Conservation (phyloP, 2,113 vertebrate genomes). For the Microcebus jonahi region DNA sequence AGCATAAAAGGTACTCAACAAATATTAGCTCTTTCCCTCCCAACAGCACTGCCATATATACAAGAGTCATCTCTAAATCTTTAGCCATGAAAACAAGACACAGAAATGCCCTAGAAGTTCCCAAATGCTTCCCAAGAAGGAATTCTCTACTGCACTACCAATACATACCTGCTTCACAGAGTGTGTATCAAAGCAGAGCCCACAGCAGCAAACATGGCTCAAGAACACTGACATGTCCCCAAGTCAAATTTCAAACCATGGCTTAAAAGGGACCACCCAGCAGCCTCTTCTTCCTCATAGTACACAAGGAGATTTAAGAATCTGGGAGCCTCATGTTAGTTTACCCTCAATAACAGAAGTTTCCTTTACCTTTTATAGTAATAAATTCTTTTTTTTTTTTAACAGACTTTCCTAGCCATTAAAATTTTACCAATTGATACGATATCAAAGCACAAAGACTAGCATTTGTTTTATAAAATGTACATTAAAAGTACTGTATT, state of each 20-base stretch:
- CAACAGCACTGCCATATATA: background rate
- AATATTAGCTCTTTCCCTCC: conserved; percentile 13
- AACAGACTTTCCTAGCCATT: conserved; percentile 18
- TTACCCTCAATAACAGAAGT: background rate
- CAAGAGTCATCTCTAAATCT: conserved; percentile 10
- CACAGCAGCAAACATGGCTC: background rate
- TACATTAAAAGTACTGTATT: conserved; percentile 48
- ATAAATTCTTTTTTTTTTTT: background rate
- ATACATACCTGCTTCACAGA: background rate
- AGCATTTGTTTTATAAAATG: conserved; percentile 54
- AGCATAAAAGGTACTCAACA: background rate
- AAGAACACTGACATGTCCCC: background rate
- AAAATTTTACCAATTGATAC: conserved; percentile 40
- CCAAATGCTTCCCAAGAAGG: conserved; percentile 3
- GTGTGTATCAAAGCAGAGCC: background rate
- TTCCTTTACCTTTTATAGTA: conserved; percentile 24
- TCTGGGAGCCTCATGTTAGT: background rate
- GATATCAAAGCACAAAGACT: conserved; percentile 64
- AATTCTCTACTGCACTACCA: background rate
- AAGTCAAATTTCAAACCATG: conserved; percentile 7
- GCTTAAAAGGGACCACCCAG: background rate
- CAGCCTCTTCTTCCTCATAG: background rate
- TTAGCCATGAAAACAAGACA: conserved; percentile 27
- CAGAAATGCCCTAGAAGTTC: conserved; percentile 16
- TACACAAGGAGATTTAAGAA: background rate